A percentile compares a stretch with the other conserved stretches of the same genome.
Evolutionary conservation across 2,888 invertebrate species (phyloP).

Genomic region (Scaptomyza caliginosa): DNA sequence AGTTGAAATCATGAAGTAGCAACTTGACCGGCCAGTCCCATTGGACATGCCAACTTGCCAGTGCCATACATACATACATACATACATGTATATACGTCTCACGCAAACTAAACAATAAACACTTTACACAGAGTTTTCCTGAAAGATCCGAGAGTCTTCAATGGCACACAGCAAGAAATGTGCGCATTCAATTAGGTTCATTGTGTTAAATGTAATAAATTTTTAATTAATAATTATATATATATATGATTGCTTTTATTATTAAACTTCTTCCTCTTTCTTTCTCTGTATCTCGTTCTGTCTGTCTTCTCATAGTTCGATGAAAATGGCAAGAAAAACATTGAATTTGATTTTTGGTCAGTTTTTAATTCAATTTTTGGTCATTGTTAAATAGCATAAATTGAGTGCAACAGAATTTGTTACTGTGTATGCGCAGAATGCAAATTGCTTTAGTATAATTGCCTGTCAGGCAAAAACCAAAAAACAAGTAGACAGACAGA

Average conservation of each 20-base stretch:
- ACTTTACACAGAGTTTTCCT: neutral
- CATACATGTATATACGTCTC: neutral
- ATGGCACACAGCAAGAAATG: neutral
- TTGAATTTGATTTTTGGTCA: neutral
- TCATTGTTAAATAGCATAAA: neutral
- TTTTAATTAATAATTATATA: neutral
- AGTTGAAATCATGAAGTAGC: slow-evolving; percentile 4
- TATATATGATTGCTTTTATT: too few species aligned
- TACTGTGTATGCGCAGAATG: neutral
- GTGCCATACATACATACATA: neutral
- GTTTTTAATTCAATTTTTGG: neutral
- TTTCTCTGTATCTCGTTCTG: neutral
- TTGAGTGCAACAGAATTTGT: neutral
- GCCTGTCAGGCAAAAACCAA: neutral
- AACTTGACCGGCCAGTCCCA: slow-evolving; percentile 6
- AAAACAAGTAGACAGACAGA: too few species aligned
- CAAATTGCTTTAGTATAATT: slow-evolving; percentile 11
- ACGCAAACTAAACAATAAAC: slow-evolving; percentile 5
- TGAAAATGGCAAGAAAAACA: too few species aligned
- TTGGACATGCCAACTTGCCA: neutral
- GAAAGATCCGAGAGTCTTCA: neutral
- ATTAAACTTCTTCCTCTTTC: too few species aligned
- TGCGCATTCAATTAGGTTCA: neutral
- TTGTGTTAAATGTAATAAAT: neutral
- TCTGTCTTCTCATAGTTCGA: too few species aligned